Percentiles rank a stretch among this genome's conserved stretches.
These are phyloP conservation scores for Mythimna loreyi DNA, from an alignment of 2,888 invertebrate genomes.

Conservation along the genomic window DNA sequence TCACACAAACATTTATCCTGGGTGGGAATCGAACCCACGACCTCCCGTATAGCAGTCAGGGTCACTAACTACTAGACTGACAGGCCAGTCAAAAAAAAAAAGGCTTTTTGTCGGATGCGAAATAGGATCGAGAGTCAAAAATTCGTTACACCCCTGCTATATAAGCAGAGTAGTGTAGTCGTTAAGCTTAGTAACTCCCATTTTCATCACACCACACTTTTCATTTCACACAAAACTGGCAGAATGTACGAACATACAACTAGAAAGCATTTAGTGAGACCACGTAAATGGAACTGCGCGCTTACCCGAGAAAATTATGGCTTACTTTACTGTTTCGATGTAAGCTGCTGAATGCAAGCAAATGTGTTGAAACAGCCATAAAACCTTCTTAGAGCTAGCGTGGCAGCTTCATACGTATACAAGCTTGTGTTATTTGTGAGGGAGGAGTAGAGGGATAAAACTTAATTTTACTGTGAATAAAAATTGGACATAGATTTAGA, in stretches of 20 bases:
- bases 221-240: background rate
- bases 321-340: conserved; percentile 38
- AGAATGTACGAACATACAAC: conserved; percentile 14
- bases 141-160: too few species aligned
- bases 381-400: conserved; percentile 31
- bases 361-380: conserved; percentile 38
- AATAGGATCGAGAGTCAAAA: too few species aligned
- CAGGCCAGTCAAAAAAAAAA: too few species aligned
- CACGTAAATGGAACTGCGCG: conserved; percentile 40
- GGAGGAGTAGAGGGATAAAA: background rate
- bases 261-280: conserved; percentile 29
- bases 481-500: background rate
- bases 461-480: background rate
- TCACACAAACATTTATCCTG: too few species aligned
- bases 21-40: too few species aligned
- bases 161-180: too few species aligned
- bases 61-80: too few species aligned
- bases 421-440: conserved; percentile 11
- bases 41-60: too few species aligned
- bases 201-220: background rate
- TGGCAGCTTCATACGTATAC: background rate
- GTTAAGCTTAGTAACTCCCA: background rate
- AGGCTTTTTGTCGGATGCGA: too few species aligned
- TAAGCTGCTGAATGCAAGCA: conserved; percentile 43
- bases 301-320: conserved; percentile 50